These are phyloP conservation scores for Procavia capensis DNA, from an alignment of 2,113 vertebrate genomes.

Conservation along the genomic window DNA sequence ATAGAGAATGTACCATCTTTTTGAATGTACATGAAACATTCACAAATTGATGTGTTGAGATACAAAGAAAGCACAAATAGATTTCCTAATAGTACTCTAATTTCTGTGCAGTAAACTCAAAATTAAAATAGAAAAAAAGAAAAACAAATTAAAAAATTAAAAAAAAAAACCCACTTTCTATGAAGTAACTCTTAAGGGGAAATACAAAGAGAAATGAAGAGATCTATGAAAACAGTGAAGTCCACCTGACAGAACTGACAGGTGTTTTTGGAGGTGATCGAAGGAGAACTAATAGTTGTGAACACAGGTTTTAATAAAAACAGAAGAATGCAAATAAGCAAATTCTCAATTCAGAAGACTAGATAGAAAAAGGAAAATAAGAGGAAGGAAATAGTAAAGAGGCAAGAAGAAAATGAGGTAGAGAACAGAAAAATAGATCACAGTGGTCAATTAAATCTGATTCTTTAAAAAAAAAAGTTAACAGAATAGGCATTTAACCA, in stretches of 20 bases:
- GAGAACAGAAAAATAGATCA: background rate
- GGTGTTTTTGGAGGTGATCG: background rate
- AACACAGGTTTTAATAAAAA: background rate
- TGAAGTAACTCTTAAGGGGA: background rate
- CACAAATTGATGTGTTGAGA: background rate
- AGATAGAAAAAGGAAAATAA: background rate
- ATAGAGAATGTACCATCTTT: no score
- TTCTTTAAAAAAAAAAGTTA: background rate
- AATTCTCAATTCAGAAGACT: background rate
- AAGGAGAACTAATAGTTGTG: background rate
- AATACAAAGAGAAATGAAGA: background rate
- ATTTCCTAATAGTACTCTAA: slow-evolving; percentile 5
- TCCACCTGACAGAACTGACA: background rate
- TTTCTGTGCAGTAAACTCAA: background rate
- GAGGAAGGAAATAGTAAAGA: background rate
- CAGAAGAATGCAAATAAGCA: background rate
- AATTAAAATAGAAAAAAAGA: background rate
- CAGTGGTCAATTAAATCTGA: background rate
- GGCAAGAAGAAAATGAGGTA: background rate
- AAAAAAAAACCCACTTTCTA: background rate
- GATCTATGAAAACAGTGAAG: background rate
- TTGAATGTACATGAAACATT: no score
- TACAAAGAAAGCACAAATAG: background rate
- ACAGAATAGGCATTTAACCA: slow-evolving; percentile 2
- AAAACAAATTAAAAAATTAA: background rate